phyloP scores from a whole-genome alignment of 1,140 invertebrate species.

The Pectinophora gossypiella region DNA sequence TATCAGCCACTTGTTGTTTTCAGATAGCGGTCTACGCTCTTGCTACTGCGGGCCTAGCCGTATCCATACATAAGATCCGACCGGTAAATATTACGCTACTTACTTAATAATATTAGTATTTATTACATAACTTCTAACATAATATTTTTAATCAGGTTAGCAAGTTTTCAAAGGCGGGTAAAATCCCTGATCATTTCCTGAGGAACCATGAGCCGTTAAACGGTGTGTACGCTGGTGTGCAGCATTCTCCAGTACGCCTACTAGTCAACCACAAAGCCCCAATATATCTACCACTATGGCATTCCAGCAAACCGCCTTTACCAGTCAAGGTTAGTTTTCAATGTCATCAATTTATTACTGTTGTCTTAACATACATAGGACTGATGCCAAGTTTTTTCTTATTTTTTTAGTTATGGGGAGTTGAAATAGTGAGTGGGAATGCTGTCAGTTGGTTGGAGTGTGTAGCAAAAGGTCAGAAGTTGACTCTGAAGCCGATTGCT shows the following conservation, averaged over 20 bases:
- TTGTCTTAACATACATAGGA: slow-evolving; percentile 7
- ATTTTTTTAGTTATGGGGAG: slow-evolving; percentile 58
- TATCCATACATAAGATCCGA: slow-evolving; percentile 68
- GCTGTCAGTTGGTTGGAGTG: slow-evolving; percentile 66
- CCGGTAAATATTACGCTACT: slow-evolving; percentile 62
- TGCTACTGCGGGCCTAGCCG: slow-evolving; percentile 62
- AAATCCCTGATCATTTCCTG: slow-evolving; percentile 68
- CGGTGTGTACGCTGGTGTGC: slow-evolving; percentile 57
- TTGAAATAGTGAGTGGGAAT: slow-evolving; percentile 64
- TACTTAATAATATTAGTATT: slow-evolving; percentile 15
- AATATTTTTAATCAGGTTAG: slow-evolving; percentile 55
- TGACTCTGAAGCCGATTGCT: slow-evolving; percentile 54
- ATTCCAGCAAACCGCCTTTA: slow-evolving; percentile 69
- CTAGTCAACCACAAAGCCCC: slow-evolving; percentile 64
- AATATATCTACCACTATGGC: slow-evolving; percentile 71
- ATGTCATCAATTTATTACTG: slow-evolving; percentile 11
- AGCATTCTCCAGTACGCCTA: slow-evolving; percentile 58
- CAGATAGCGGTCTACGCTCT: slow-evolving; percentile 72
- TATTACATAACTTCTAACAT: slow-evolving; percentile 18
- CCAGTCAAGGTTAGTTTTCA: slow-evolving; percentile 60
- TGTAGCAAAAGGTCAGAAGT: slow-evolving; percentile 56
- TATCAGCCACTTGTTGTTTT: slow-evolving; percentile 37
- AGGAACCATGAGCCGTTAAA: slow-evolving; percentile 53
- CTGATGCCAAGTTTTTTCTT: slow-evolving; percentile 19
- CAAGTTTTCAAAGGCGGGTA: slow-evolving; percentile 69